Percentiles rank a stretch among this genome's conserved stretches.
Evolutionary conservation across 2,888 invertebrate species (phyloP).

Genomic region (Stenichneumon culpator): DNA sequence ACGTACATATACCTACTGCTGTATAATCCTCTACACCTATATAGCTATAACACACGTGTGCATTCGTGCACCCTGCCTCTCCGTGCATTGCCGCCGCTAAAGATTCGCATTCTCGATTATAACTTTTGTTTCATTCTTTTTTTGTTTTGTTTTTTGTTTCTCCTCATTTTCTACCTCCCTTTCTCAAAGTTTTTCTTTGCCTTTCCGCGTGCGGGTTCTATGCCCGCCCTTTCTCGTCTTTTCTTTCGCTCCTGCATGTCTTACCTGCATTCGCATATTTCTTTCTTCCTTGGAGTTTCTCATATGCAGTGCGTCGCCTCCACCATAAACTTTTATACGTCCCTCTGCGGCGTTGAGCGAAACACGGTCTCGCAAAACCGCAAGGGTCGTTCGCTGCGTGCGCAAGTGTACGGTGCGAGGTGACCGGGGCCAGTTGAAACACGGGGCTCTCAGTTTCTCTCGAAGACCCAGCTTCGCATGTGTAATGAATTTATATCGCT

Average conservation of each 20-base stretch:
- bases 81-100: conserved; percentile 55
- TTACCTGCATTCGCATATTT: background rate
- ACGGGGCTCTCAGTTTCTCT: background rate
- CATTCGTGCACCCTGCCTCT: conserved; percentile 49
- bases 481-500: conserved; percentile 71
- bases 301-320: conserved; percentile 21
- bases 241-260: conserved; percentile 20
- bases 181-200: conserved; percentile 50
- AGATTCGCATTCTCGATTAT: conserved; percentile 70
- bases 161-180: conserved; percentile 28
- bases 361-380: conserved; percentile 31
- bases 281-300: background rate
- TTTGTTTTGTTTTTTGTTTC: conserved; percentile 22
- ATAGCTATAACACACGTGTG: conserved; percentile 34
- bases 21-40: conserved; percentile 29
- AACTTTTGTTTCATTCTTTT: conserved; percentile 30
- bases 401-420: background rate
- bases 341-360: conserved; percentile 14
- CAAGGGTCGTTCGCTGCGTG: conserved; percentile 23
- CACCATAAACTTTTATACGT: conserved; percentile 43
- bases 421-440: too few relatives aligned
- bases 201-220: conserved; percentile 12
- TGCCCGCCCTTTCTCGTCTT: conserved; percentile 8
- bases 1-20: conserved; percentile 66
- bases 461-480: conserved; percentile 52